These are phyloP conservation scores for Drosophila paulistorum DNA, from an alignment of 1,140 invertebrate genomes.

Conservation along the genomic window DNA sequence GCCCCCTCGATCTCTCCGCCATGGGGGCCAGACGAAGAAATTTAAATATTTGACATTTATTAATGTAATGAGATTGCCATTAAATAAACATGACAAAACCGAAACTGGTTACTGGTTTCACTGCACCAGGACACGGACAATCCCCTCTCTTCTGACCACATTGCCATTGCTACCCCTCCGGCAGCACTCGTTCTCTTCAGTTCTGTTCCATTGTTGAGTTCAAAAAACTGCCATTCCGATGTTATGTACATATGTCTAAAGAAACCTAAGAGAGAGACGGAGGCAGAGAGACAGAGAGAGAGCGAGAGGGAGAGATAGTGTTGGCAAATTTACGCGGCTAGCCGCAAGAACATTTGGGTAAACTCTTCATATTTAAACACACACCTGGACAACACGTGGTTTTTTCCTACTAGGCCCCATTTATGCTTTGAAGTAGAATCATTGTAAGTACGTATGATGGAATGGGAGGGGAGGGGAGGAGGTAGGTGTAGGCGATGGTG, in stretches of 20 bases:
- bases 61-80: constrained; percentile 76
- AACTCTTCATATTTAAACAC: constrained; percentile 2
- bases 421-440: constrained; percentile 62
- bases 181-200: neutral
- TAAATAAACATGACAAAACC: constrained; percentile 70
- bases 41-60: constrained; percentile 80
- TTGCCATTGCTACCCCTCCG: neutral
- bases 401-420: constrained; percentile 47
- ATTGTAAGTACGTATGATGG: constrained; percentile 6
- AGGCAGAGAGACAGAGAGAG: too few species aligned
- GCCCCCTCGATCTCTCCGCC: neutral
- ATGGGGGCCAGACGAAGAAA: constrained; percentile 63
- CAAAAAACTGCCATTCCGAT: constrained; percentile 1
- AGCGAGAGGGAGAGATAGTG: neutral
- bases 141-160: neutral
- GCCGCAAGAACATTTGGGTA: constrained; percentile 55
- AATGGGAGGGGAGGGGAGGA: constrained; percentile 2
- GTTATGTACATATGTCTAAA: neutral
- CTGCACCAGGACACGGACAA: constrained; percentile 36
- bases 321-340: constrained; percentile 40
- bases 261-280: neutral
- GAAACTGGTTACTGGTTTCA: constrained; percentile 62
- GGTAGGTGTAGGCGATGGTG: constrained; percentile 21
- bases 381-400: constrained; percentile 77
- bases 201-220: constrained; percentile 6